Percentiles rank a stretch among this genome's conserved stretches.
These are phyloP conservation scores for Cheilosia variabilis DNA, from an alignment of 2,888 invertebrate genomes.

Conservation along the genomic window DNA sequence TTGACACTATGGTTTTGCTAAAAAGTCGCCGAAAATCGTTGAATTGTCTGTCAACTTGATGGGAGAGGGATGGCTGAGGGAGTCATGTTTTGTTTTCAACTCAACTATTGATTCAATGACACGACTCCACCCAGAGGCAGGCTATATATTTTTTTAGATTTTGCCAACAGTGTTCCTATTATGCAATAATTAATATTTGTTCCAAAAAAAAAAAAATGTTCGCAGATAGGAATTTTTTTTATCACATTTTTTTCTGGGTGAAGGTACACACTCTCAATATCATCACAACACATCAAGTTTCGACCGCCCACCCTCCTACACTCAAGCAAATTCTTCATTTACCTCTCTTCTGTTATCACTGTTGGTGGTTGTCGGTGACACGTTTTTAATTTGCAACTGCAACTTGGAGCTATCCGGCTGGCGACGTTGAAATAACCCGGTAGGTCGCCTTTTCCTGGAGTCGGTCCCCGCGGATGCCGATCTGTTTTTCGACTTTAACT, in stretches of 20 bases:
- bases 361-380: too few species aligned
- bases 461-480: slow-evolving; percentile 13
- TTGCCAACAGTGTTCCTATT: too few species aligned
- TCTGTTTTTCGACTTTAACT: slow-evolving; percentile 39
- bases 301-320: slow-evolving; percentile 55
- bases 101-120: too few species aligned
- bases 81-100: too few species aligned
- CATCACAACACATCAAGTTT: slow-evolving; percentile 70
- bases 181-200: too few species aligned
- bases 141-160: too few species aligned
- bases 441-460: slow-evolving; percentile 39
- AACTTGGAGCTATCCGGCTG: slow-evolving; percentile 80
- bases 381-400: slow-evolving; percentile 77
- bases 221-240: neutral
- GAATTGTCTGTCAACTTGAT: too few species aligned
- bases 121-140: too few species aligned
- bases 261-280: neutral
- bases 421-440: slow-evolving; percentile 79
- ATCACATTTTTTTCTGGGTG: too few species aligned
- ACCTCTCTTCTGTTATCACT: slow-evolving; percentile 57
- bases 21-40: too few species aligned
- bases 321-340: slow-evolving; percentile 61
- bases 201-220: slow-evolving; percentile 63
- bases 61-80: too few species aligned
- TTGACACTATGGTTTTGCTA: too few species aligned